A percentile compares a stretch with the other conserved stretches of the same genome.
These are phyloP conservation scores for Drosophila tsacasi DNA, from an alignment of 1,140 invertebrate genomes.

Conservation along the genomic window DNA sequence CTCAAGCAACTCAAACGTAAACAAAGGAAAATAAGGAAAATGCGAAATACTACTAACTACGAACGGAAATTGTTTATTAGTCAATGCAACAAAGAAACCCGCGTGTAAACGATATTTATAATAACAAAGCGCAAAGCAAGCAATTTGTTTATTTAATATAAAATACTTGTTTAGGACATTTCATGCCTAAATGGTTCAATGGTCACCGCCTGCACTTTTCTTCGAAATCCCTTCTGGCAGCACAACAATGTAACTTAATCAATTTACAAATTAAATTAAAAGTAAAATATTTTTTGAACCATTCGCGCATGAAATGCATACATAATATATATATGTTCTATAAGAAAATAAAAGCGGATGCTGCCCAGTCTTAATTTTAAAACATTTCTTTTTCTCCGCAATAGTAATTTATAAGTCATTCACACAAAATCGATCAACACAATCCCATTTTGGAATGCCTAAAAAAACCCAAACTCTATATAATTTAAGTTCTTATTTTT, in stretches of 20 bases:
- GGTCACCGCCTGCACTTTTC: slow-evolving; percentile 37
- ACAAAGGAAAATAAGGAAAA: slow-evolving; percentile 3
- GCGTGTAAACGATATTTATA: slow-evolving; percentile 67
- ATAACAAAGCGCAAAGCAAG: slow-evolving; percentile 20
- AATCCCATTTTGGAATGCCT: slow-evolving; percentile 11
- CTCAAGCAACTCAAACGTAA: slow-evolving; percentile 8
- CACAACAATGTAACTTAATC: slow-evolving; percentile 42
- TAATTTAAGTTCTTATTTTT: slow-evolving; percentile 46
- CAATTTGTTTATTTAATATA: slow-evolving; percentile 26
- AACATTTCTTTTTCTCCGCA: slow-evolving; percentile 36
- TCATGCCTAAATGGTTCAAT: slow-evolving; percentile 77
- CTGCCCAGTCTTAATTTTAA: slow-evolving; percentile 68
- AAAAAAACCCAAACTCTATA: slow-evolving; percentile 14
- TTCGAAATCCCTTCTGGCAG: slow-evolving; percentile 28
- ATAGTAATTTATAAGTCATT: slow-evolving; percentile 42
- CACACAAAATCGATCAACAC: slow-evolving; percentile 35
- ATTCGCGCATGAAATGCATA: slow-evolving; percentile 72
- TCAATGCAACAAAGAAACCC: slow-evolving; percentile 65
- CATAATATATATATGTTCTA: slow-evolving; percentile 29
- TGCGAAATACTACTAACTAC: slow-evolving; percentile 3
- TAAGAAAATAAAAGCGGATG: slow-evolving; percentile 36
- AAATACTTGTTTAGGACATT: slow-evolving; percentile 55
- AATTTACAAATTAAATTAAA: background rate
- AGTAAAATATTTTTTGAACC: slow-evolving; percentile 55
- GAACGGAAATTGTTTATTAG: slow-evolving; percentile 55